Evolutionary conservation across 1,140 invertebrate species (phyloP).

Genomic region (Ericerus pela): DNA sequence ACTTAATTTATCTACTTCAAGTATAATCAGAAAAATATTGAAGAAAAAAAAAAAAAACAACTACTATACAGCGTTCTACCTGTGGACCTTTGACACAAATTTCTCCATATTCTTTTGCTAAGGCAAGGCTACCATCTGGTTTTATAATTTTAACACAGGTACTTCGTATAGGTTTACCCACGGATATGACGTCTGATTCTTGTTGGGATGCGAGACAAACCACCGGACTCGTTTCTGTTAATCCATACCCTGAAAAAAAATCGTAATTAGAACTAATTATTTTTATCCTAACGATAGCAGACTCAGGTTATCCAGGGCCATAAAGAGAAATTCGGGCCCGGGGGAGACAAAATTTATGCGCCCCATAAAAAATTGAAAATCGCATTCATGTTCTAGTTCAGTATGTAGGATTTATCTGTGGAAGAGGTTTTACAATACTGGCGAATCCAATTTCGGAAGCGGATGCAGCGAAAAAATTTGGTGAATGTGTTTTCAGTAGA

Average conservation of each 20-base stretch:
- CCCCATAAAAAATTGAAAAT: too few relatives aligned
- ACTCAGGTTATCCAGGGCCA: too few relatives aligned
- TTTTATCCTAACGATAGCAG: too few relatives aligned
- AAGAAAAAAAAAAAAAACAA: constrained; percentile 31
- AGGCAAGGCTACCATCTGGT: constrained; percentile 27
- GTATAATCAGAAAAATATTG: constrained; percentile 48
- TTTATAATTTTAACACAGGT: constrained; percentile 24
- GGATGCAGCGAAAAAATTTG: too few relatives aligned
- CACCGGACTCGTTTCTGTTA: constrained; percentile 19
- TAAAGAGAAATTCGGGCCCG: too few relatives aligned
- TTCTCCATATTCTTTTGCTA: constrained; percentile 34
- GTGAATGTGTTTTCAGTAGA: too few relatives aligned
- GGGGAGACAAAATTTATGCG: too few relatives aligned
- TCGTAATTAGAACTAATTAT: too few relatives aligned
- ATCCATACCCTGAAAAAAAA: constrained; percentile 21
- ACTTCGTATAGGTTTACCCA: constrained; percentile 25
- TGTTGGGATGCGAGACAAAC: constrained; percentile 17
- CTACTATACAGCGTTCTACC: constrained; percentile 16
- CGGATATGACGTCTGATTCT: constrained; percentile 8
- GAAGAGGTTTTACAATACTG: too few relatives aligned
- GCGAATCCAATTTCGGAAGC: too few relatives aligned
- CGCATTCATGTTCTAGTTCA: too few relatives aligned
- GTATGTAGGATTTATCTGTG: too few relatives aligned
- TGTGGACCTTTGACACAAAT: constrained; percentile 30
- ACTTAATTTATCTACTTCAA: not conserved